Evolutionary conservation across 53 echinoderm and acorn worm genomes (phyloP).

Genomic region (Crossaster papposus): DNA sequence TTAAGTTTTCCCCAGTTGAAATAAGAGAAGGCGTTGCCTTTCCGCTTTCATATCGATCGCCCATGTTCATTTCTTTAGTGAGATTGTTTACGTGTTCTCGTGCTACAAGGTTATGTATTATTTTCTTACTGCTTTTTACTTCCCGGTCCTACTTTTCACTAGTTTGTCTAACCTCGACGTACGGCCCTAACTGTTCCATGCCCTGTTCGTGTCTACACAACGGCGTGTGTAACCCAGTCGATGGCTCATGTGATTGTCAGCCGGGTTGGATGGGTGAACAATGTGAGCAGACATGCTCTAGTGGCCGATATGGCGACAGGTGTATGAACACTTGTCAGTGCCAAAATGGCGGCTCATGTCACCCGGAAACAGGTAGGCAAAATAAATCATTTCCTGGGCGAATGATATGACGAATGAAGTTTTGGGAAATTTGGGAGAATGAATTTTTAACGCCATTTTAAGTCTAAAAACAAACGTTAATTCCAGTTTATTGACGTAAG

Average conservation of each 20-base stretch:
- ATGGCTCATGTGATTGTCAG: slow-evolving; percentile 70
- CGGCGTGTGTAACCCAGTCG: slow-evolving; percentile 64
- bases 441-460: no score
- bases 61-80: neutral
- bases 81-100: neutral
- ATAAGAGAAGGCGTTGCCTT: no score
- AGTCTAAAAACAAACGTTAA: no score
- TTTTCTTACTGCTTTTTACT: neutral
- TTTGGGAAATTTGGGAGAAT: no score
- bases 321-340: slow-evolving; percentile 23
- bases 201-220: slow-evolving; percentile 63
- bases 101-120: neutral
- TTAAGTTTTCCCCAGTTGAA: no score
- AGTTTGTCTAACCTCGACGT: neutral
- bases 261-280: slow-evolving; percentile 65
- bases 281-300: slow-evolving; percentile 34
- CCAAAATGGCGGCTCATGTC: slow-evolving; percentile 17
- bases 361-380: slow-evolving; percentile 27
- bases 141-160: neutral
- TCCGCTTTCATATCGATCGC: no score
- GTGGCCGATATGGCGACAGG: slow-evolving; percentile 23
- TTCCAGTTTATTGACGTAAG: no score
- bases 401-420: no score
- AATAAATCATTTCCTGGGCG: neutral
- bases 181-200: slow-evolving; percentile 39